Evolutionary conservation across 2,113 vertebrate species (phyloP), one percentile per base, ranked within the genome.

Genomic region (Oryzias celebensis): DNA sequence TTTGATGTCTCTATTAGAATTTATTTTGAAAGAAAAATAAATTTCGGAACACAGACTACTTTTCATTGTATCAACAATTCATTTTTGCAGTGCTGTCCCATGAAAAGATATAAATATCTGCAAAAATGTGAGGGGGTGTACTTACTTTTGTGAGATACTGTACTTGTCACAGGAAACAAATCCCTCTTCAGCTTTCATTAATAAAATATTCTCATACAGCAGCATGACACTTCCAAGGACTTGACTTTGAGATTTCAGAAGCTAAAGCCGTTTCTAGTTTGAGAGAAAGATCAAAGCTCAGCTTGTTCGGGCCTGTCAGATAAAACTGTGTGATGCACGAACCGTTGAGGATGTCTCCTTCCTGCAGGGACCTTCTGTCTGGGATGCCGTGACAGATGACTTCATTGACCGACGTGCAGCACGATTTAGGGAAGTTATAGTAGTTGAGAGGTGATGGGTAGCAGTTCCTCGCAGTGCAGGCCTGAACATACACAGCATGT

Each of bases 301-400:
- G 36, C 36, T 36, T 36, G 36, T 36, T 36, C 1, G 15, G 44
- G 44, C 0, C 42, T 15, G 14, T 23, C 14, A 12, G 24, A 58
- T 0, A 3, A 12, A 23, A 14, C 14, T 4, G 36, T 12, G 15
- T 0, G n/a, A 7, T 24, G 18, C 68, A 36, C 92, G 41, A 90
- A 98, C 97, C 96, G 18, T 99, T 99, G 82, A 99, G 94, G 68
- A 99, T 98, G 70, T 99, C 97, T 24, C 95, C 96, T 13, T 99
- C 97, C 80, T 96, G 94, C 72, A 99, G 91, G 0, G 85, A 91
- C 75, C 97, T 91, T 76, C 94, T 90, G 81, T 99, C 97, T 28
- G 97, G 97, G 89, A 99, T 99, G 70, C 97, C 97, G 62, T 99
- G 97, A 88, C 97, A 99, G 85, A 99, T 99, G 51, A 98, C 96